Conservation (phyloP, 2,888 invertebrate species). For the Megastigmus dorsalis region DNA sequence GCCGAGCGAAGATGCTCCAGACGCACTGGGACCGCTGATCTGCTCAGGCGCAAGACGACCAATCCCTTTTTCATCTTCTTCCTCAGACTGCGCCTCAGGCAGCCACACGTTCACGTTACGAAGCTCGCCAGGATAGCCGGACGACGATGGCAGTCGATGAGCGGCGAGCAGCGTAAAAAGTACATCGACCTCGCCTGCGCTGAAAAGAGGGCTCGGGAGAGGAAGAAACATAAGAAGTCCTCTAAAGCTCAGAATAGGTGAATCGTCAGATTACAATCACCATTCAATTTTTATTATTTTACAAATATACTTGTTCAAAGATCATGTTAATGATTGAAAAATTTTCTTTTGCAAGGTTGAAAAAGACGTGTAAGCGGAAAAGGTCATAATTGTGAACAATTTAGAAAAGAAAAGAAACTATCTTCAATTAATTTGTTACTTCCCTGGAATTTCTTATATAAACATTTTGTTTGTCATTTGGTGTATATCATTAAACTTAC, state of each 20-base stretch:
- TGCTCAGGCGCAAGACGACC: constrained; percentile 58
- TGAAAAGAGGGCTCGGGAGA: constrained; percentile 66
- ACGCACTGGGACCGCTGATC: no score
- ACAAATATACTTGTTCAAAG: no score
- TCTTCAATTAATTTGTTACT: no score
- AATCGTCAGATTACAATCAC: background rate
- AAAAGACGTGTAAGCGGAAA: no score
- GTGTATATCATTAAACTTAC: no score
- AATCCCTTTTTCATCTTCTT: constrained; percentile 71
- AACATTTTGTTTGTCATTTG: no score
- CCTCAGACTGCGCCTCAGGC: constrained; percentile 63
- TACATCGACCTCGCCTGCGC: constrained; percentile 68
- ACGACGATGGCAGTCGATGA: constrained; percentile 67
- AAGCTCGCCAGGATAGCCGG: constrained; percentile 68
- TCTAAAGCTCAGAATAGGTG: background rate
- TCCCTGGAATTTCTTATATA: no score
- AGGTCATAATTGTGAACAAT: no score
- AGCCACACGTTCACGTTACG: constrained; percentile 64
- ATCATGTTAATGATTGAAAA: no score
- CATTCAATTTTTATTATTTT: background rate
- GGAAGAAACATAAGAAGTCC: background rate
- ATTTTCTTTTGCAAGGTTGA: no score
- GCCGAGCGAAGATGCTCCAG: no score
- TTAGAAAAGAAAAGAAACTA: no score
- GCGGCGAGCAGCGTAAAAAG: constrained; percentile 64